Percentiles rank a stretch among this genome's conserved stretches.
Conservation (phyloP, 2,113 vertebrate species). For the Serinus canaria region DNA sequence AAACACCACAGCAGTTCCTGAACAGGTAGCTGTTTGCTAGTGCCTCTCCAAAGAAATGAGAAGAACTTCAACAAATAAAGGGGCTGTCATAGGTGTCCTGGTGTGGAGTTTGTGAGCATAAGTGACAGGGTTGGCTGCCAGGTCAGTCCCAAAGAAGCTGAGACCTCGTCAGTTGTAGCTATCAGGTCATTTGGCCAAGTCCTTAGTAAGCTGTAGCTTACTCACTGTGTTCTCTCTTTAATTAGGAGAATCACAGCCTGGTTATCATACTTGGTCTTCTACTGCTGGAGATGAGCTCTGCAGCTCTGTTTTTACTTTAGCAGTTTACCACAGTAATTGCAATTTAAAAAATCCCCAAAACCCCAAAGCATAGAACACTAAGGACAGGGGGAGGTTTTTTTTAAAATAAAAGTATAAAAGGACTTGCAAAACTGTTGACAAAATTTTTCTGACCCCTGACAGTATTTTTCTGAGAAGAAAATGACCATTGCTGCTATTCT, state of each 20-base stretch:
- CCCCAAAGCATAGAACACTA: neutral
- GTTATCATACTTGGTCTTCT: neutral
- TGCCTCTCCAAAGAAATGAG: neutral
- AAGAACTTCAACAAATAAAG: neutral
- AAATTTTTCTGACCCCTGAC: neutral
- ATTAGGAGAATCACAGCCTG: neutral
- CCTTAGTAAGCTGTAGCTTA: neutral
- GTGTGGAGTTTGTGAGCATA: neutral
- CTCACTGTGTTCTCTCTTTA: neutral
- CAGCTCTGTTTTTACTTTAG: neutral
- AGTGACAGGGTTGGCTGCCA: neutral
- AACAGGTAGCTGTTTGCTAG: neutral
- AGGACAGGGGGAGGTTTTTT: neutral
- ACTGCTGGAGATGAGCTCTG: neutral
- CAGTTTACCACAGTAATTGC: neutral
- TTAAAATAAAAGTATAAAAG: neutral
- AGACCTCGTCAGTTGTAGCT: neutral
- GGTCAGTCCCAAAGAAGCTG: neutral
- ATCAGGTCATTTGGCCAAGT: neutral
- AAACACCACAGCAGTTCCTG: neutral
- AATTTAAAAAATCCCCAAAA: neutral
- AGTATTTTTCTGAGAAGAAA: neutral
- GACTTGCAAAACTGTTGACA: neutral
- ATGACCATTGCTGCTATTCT: rapidly evolving
- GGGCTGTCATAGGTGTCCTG: neutral